These are phyloP conservation scores for Geotrupes spiniger DNA, from an alignment of 2,888 invertebrate species.

Conservation along the genomic window DNA sequence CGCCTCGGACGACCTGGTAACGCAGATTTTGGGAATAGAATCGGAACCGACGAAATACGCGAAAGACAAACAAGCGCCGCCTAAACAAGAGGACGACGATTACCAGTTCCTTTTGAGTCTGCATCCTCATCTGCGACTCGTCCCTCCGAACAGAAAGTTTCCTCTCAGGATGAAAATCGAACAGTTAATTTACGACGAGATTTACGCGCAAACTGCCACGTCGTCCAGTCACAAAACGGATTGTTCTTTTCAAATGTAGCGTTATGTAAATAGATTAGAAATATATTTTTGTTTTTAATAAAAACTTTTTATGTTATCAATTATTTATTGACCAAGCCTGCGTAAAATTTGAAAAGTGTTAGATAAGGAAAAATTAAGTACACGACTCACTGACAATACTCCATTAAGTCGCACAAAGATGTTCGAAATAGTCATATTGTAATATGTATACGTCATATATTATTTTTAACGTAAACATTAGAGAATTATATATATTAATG, in stretches of 20 bases:
- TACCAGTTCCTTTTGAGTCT: conserved; percentile 33
- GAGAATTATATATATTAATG: no score
- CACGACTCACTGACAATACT: no score
- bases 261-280: no score
- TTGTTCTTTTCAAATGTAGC: conserved; percentile 4
- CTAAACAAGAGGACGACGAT: conserved; percentile 28
- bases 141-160: conserved; percentile 28
- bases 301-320: no score
- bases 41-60: conserved; percentile 14
- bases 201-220: conserved; percentile 21
- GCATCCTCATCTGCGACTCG: conserved; percentile 31
- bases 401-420: no score
- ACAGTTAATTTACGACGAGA: conserved; percentile 30
- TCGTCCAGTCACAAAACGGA: neutral
- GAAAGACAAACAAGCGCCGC: conserved; percentile 8
- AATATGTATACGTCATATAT: no score
- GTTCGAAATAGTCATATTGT: no score
- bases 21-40: conserved; percentile 20
- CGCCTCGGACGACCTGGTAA: conserved; percentile 20
- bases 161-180: conserved; percentile 33
- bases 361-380: no score
- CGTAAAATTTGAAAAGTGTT: no score
- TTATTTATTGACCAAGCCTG: no score
- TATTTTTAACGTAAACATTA: no score
- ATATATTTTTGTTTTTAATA: no score